Conservation (phyloP, 2,797 vertebrate species). For the Pempheris klunzingeri region DNA sequence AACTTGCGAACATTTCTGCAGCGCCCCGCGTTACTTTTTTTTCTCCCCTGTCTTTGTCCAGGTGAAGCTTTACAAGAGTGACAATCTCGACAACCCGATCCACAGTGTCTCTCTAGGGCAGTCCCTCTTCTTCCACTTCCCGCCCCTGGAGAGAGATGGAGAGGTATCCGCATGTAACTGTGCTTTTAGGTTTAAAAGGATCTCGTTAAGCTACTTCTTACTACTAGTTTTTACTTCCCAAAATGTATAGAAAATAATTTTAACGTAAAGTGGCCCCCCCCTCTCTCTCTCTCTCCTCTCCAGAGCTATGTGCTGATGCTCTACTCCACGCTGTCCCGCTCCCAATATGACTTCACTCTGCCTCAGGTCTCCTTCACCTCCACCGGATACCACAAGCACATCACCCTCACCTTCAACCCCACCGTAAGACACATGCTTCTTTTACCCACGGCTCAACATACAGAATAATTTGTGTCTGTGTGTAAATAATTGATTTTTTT, state of each 20-base stretch:
- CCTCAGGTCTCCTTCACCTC: conserved; percentile 95
- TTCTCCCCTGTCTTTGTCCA: conserved; percentile 50
- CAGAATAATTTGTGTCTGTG: not conserved
- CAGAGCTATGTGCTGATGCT: conserved; percentile 96
- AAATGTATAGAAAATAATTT: not conserved
- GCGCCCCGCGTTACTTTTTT: not conserved
- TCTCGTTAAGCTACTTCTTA: not conserved
- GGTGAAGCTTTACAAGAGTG: conserved; percentile 97
- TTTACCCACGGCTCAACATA: no score
- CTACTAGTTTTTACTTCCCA: not conserved
- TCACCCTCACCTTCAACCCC: conserved; percentile 94
- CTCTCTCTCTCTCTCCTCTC: conserved; percentile 3
- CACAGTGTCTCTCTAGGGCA: conserved; percentile 95
- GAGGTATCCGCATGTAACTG: conserved; percentile 86
- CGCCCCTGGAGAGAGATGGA: conserved; percentile 93
- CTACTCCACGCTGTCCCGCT: conserved; percentile 93
- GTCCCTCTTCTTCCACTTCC: conserved; percentile 97
- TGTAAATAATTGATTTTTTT: no score
- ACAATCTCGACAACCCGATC: conserved; percentile 97
- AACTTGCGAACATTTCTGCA: not conserved
- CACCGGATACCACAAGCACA: conserved; percentile 94
- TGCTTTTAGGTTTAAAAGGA: not conserved
- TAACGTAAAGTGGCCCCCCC: no score
- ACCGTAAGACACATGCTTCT: conserved; percentile 83
- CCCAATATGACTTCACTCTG: conserved; percentile 94